phyloP scores from a whole-genome alignment of 2,888 invertebrate genomes.

The Lamproptera curius region DNA sequence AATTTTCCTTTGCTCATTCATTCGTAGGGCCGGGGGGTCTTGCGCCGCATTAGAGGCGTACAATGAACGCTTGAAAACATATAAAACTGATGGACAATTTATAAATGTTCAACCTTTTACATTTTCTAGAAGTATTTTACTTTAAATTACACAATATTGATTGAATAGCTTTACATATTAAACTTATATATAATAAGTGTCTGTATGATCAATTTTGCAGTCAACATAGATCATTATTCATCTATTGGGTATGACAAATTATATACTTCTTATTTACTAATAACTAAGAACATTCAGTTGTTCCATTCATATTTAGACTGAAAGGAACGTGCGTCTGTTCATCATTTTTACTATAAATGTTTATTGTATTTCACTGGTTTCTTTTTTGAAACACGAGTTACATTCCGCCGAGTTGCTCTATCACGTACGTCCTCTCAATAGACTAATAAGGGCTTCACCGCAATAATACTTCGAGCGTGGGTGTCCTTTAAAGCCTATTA shows the following conservation, averaged over 20 bases:
- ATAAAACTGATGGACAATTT: slow-evolving; percentile 5
- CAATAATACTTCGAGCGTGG: slow-evolving; percentile 6
- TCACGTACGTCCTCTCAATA: not conserved
- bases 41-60: slow-evolving; percentile 18
- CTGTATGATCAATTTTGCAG: too few species aligned
- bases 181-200: too few species aligned
- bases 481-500: slow-evolving; percentile 17
- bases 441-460: slow-evolving; percentile 1
- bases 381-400: slow-evolving; percentile 4
- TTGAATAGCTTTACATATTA: too few species aligned
- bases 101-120: slow-evolving; percentile 1
- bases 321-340: too few species aligned
- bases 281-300: too few species aligned
- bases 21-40: slow-evolving; percentile 15
- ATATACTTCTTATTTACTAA: too few species aligned
- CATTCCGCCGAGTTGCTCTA: slow-evolving; percentile 10
- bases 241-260: too few species aligned
- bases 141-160: too few species aligned
- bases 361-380: not conserved
- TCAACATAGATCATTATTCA: too few species aligned
- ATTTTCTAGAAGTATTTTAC: too few species aligned
- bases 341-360: too few species aligned
- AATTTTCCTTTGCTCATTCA: slow-evolving; percentile 17
- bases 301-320: too few species aligned
- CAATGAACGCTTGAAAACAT: slow-evolving; percentile 16